phyloP scores from a whole-genome alignment of 53 echinoderm and acorn worm species.

The Echinarachnius parma region DNA sequence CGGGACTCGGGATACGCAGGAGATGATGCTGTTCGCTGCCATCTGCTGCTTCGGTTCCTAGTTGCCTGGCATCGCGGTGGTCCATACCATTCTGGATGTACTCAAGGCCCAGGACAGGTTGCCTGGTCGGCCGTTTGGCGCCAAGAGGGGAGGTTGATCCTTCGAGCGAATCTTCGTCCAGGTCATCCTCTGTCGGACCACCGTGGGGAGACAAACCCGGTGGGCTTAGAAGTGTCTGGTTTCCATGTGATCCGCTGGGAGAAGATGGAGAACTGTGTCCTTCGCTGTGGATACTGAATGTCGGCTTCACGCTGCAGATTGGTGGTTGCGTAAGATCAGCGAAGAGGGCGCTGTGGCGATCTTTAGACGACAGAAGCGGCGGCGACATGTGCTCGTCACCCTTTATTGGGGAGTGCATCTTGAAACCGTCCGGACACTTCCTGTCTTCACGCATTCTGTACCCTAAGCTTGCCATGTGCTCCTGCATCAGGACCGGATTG shows the following conservation, averaged over 20 bases:
- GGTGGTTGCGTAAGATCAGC: slow-evolving; percentile 10
- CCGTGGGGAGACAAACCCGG: not conserved
- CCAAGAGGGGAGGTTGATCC: not conserved
- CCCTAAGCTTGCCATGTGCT: not conserved
- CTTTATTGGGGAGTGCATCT: not conserved
- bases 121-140: slow-evolving; percentile 60
- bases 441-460: not conserved
- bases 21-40: not conserved
- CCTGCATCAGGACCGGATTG: slow-evolving; percentile 6
- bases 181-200: not conserved
- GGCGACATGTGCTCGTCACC: slow-evolving; percentile 14
- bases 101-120: slow-evolving; percentile 80
- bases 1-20: not conserved
- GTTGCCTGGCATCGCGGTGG: not conserved
- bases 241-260: slow-evolving; percentile 1
- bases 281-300: not conserved
- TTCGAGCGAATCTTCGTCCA: slow-evolving; percentile 3
- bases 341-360: not conserved
- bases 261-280: slow-evolving; percentile 3
- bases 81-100: slow-evolving; percentile 54
- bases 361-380: not conserved
- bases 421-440: not conserved
- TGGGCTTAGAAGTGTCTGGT: slow-evolving; percentile 65
- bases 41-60: not conserved
- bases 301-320: slow-evolving; percentile 24